phyloP scores from a whole-genome alignment of 1,140 invertebrate genomes.

The Drosophila mayri region DNA sequence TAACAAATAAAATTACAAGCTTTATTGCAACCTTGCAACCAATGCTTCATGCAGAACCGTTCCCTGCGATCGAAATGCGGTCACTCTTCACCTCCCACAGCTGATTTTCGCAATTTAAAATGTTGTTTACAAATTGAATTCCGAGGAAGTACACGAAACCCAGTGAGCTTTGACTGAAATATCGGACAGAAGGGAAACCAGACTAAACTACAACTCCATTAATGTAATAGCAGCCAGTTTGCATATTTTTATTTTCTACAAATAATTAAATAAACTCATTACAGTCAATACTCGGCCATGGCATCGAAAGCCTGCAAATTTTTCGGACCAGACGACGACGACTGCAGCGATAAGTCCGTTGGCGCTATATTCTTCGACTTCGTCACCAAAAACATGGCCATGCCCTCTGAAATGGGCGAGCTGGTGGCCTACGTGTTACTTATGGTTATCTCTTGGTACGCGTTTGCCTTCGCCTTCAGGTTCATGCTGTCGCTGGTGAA shows the following conservation, averaged over 20 bases:
- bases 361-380: constrained; percentile 39
- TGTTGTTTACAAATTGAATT: constrained; percentile 8
- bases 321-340: not conserved
- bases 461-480: constrained; percentile 19
- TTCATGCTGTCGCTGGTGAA: constrained; percentile 46
- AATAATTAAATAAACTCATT: not conserved
- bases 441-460: constrained; percentile 42
- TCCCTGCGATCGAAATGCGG: constrained; percentile 9
- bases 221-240: not conserved
- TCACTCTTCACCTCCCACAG: constrained; percentile 1
- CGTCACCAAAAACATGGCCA: constrained; percentile 41
- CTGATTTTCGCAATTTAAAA: constrained; percentile 18
- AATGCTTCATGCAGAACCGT: not conserved
- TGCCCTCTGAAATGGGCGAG: constrained; percentile 58
- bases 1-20: not conserved
- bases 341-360: constrained; percentile 33
- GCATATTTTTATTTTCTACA: not conserved
- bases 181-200: not conserved
- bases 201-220: not conserved
- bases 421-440: constrained; percentile 53
- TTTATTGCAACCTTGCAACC: not conserved
- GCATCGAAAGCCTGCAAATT: not conserved
- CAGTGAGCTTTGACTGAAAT: not conserved
- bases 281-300: constrained; percentile 15
- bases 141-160: not conserved